Evolutionary conservation across 2,888 invertebrate genomes (phyloP).

Genomic region (Cephalotes varians): DNA sequence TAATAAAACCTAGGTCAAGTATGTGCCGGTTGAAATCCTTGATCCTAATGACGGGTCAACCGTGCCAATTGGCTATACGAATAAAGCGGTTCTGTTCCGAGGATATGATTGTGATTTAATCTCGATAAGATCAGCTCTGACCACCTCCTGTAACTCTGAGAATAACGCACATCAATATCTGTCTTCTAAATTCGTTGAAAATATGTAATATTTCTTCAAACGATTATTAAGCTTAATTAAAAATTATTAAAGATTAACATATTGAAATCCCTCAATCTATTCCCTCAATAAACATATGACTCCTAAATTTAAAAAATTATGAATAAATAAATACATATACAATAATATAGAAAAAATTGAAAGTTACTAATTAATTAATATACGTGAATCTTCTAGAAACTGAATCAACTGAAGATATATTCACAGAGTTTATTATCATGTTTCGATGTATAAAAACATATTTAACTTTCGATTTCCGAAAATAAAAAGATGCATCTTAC

Average conservation of each 20-base stretch:
- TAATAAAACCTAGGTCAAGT: conserved; percentile 73
- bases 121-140: conserved; percentile 54
- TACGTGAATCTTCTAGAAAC: background rate
- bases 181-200: background rate
- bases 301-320: background rate
- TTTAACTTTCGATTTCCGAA: background rate
- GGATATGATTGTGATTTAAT: conserved; percentile 60
- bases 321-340: background rate
- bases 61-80: conserved; percentile 82
- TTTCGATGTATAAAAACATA: background rate
- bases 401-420: background rate
- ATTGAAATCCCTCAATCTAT: background rate
- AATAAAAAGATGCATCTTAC: background rate
- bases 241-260: background rate
- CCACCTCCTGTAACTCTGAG: background rate
- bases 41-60: conserved; percentile 85
- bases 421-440: background rate
- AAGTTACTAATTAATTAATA: background rate
- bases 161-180: background rate
- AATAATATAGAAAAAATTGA: background rate
- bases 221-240: conserved; percentile 4
- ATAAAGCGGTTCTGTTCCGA: conserved; percentile 61
- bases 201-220: background rate
- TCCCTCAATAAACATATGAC: background rate
- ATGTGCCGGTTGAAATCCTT: conserved; percentile 78